A percentile compares a stretch with the other conserved stretches of the same genome.
Evolutionary conservation across 2,797 vertebrate genomes (phyloP).

Genomic region (Amblyopsis hoosieri): DNA sequence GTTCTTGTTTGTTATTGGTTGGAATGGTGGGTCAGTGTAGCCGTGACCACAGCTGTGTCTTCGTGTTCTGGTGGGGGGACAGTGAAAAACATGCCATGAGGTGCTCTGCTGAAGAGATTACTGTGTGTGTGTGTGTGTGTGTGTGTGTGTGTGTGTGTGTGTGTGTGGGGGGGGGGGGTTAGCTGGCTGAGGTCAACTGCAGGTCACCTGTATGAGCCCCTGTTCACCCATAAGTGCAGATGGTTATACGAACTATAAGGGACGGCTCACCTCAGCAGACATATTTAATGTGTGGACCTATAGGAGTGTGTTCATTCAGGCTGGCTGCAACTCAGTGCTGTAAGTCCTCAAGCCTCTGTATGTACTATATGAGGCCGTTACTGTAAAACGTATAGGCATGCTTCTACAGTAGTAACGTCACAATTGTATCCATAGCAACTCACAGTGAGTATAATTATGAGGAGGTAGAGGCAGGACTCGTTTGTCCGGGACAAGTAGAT

Average conservation of each 20-base stretch:
- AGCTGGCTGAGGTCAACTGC: slow-evolving; percentile 29
- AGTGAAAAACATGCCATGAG: slow-evolving; percentile 30
- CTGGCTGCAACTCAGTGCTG: not conserved
- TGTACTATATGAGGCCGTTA: too few relatives aligned
- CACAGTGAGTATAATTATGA: too few relatives aligned
- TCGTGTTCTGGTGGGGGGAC: slow-evolving; percentile 13
- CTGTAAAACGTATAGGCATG: too few relatives aligned
- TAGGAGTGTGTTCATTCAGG: not conserved
- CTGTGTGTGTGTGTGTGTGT: too few relatives aligned
- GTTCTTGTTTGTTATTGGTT: too few relatives aligned
- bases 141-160: too few relatives aligned
- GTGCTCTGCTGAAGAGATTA: slow-evolving; percentile 42
- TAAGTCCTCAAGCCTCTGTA: not conserved
- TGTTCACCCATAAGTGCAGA: slow-evolving; percentile 1
- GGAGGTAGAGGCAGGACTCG: too few relatives aligned
- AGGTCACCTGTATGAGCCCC: slow-evolving; percentile 30
- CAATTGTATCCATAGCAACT: too few relatives aligned
- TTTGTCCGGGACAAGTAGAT: too few relatives aligned
- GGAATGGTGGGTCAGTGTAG: too few relatives aligned
- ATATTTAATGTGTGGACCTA: not conserved
- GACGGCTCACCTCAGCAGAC: not conserved
- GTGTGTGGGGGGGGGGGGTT: not conserved
- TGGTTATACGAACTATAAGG: slow-evolving; percentile 8
- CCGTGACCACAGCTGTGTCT: too few relatives aligned
- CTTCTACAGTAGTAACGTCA: too few relatives aligned